Evolutionary conservation across 2,797 vertebrate species (phyloP).

Genomic region (Darevskia mixta): DNA sequence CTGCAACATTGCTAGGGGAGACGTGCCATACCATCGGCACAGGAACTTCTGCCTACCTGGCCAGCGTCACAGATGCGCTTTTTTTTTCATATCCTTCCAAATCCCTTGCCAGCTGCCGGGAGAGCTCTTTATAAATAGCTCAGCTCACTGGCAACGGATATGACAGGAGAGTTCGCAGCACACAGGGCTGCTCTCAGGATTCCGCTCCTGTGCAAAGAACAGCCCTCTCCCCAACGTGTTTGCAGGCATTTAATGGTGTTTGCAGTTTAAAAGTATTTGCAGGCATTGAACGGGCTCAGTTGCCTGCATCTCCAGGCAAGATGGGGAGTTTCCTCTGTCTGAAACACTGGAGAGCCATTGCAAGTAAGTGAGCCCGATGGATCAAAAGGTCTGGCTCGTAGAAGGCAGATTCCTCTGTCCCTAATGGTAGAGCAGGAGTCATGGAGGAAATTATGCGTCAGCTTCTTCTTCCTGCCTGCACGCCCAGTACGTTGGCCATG

Average conservation of each 20-base stretch:
- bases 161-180: no score
- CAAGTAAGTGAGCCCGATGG: no score
- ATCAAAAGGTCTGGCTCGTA: no score
- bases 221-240: not conserved
- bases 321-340: no score
- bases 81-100: not conserved
- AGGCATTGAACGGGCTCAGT: not conserved
- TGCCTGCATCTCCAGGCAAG: not conserved
- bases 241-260: not conserved
- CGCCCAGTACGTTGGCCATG: not conserved
- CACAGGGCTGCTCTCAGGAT: not conserved
- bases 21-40: slow-evolving; percentile 2
- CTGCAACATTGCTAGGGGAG: not conserved
- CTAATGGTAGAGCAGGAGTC: not conserved
- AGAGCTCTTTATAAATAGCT: not conserved
- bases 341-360: not conserved
- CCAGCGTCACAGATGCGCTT: not conserved
- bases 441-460: not conserved
- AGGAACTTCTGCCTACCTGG: not conserved
- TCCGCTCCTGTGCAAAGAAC: not conserved
- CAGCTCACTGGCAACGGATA: not conserved
- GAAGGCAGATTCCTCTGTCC: no score
- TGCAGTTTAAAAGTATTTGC: not conserved
- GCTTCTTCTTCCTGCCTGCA: not conserved
- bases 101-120: slow-evolving; percentile 1